phyloP scores from a whole-genome alignment of 2,797 vertebrate species.

The Monodelphis domestica region DNA sequence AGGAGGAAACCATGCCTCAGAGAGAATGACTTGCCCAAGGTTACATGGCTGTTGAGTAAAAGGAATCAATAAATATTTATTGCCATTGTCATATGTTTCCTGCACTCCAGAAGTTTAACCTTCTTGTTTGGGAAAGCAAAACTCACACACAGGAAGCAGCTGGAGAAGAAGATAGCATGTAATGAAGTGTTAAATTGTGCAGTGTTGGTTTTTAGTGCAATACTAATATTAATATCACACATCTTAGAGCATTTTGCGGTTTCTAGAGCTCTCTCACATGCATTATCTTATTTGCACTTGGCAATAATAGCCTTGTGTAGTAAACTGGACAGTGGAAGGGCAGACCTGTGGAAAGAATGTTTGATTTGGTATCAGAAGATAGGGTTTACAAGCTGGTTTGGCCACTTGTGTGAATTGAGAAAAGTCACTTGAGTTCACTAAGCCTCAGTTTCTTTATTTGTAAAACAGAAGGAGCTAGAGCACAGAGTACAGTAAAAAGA shows the following conservation, averaged over 20 bases:
- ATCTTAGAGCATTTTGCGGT: neutral
- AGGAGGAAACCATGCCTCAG: neutral
- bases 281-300: neutral
- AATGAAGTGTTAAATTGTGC: neutral
- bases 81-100: neutral
- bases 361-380: neutral
- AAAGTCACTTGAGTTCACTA: neutral
- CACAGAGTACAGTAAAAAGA: neutral
- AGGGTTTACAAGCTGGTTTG: neutral
- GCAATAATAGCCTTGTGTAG: too few relatives aligned
- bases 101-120: neutral
- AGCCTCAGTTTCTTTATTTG: neutral
- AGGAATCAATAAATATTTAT: constrained; percentile 2
- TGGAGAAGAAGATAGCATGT: neutral
- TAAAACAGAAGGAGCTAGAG: neutral
- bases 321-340: neutral
- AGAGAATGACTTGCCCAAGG: neutral
- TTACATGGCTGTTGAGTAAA: neutral
- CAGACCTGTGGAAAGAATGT: neutral
- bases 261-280: neutral
- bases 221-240: neutral
- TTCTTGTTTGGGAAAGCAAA: neutral
- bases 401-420: neutral
- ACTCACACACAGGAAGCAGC: neutral
- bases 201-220: neutral